Base-by-base conservation (phyloP, 2,113 vertebrate species). In the Varanus komodoensis region DNA sequence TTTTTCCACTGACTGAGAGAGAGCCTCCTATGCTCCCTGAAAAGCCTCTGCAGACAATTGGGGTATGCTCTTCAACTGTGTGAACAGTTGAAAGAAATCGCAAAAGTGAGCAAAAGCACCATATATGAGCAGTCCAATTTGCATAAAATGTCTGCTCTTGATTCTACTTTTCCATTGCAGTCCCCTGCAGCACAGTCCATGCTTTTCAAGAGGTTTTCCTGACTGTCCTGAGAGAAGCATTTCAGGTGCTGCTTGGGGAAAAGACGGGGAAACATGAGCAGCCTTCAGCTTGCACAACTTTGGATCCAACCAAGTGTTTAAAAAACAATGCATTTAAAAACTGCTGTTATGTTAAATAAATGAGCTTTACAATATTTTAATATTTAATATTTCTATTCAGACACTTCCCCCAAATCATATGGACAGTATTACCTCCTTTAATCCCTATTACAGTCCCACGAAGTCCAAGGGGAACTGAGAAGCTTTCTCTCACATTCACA, bases 381-480 rank as follows among this genome's bases (percentile, higher is more conserved):
- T 44, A 44, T 44, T 44, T 44, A 44, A 44, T 44, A 44, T 44
- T 44, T 44, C 38, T 44, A 15, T 77, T 82, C 17, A 91, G 83
- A 91, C n/a, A 38, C 79, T 87, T 68, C 52, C 92, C 91, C 89
- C 87, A 87, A 27, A 87, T 34, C 38, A 57, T 32, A 57, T 57
- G 80, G 19, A 89, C 92, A 88, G 82, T 32, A 92, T 97, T 96
- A 99, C 99, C 99, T 97, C 99, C 98, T 98, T 99, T 98, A 91
- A 99, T 99, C 94, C 99, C 99, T 74, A 98, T 98, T 91, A 99
- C 91, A 23, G 99, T 99, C 88, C 99, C 99, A 93, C 98, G 97
- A 87, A 99, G 98, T 57, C 99, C 99, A 89, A 99, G 97, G 0
- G 98, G 99, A 90, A 99, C 99, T 0, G 98, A 98, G 89, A 99